Evolutionary conservation across 2,113 vertebrate genomes (phyloP), one percentile per base, ranked within the genome.

Genomic region (Thalassarche chlororhynchos): DNA sequence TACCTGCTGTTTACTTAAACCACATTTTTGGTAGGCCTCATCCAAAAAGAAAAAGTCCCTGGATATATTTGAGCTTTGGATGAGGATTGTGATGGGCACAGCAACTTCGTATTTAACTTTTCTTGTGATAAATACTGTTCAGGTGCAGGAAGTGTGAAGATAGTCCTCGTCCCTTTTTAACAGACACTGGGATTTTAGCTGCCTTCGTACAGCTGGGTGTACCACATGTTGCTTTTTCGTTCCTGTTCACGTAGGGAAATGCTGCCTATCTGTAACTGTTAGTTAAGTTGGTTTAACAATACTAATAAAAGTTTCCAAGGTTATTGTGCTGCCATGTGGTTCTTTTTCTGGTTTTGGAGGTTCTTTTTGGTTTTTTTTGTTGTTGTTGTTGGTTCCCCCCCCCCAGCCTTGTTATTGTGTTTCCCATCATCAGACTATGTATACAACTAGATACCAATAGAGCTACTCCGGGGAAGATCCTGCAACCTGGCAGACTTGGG

Each of bases 381-480:
- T 26, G 5, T 4, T 5, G n/a, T 32, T 9, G 13, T 29, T 36
- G 17, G 29, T 34, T 54, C n/a, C n/a, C n/a, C n/a, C n/a, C n/a
- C n/a, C n/a, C n/a, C n/a, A n/a, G n/a, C n/a, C n/a, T 72, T 49
- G 9, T 87, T 83, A 29, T 32, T 70, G 1, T 40, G 21, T 44
- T 81, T 57, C 31, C n/a, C 42, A 36, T n/a, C 36, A 7, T 31
- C 65, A 29, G 42, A 8, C 32, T 36, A 1, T 9, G 10, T 40
- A 1, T 24, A 6, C 24, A 29, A 1, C 10, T 9, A 24, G 16
- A 0, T 10, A 2, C 14, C 4, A 10, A 2, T 3, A 4, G 64
- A 74, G 57, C 61, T 88, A 2, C 64, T 93, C 24, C n/a, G 46
- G 58, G 44, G 54, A 24, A 17, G 49, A 5, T 60, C 28, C n/a